These are phyloP conservation scores for Tupaia chinensis DNA, from an alignment of 2,113 vertebrate genomes.

Conservation along the genomic window DNA sequence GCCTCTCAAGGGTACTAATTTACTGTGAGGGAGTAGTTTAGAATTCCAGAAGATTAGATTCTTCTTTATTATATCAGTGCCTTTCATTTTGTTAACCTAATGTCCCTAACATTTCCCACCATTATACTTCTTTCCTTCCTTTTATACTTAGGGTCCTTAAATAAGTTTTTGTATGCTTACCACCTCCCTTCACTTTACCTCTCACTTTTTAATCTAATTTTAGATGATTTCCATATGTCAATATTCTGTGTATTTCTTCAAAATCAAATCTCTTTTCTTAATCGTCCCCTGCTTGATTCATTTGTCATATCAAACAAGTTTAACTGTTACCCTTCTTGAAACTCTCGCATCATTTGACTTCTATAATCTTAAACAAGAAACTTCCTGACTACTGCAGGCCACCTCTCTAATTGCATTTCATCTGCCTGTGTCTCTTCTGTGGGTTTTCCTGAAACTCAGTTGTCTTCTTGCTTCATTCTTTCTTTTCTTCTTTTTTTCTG, in stretches of 20 bases:
- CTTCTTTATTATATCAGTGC: conserved; percentile 65
- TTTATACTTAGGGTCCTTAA: conserved; percentile 21
- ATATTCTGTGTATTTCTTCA: not conserved
- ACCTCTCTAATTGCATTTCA: not conserved
- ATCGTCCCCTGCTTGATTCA: conserved; percentile 30
- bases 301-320: conserved; percentile 25
- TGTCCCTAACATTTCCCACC: conserved; percentile 70
- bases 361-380: not conserved
- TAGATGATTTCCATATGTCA: conserved; percentile 49
- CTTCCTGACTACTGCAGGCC: not conserved
- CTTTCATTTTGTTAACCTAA: conserved; percentile 76
- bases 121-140: conserved; percentile 78
- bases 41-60: conserved; percentile 73
- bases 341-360: not conserved
- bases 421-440: not conserved
- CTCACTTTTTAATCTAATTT: conserved; percentile 31
- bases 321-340: not conserved
- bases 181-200: conserved; percentile 18
- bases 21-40: conserved; percentile 53
- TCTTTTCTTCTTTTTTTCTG: no score
- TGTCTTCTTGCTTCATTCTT: not conserved
- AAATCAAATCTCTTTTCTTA: conserved; percentile 30
- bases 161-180: not conserved
- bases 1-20: conserved; percentile 51
- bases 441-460: not conserved